phyloP scores from a whole-genome alignment of 2,888 invertebrate species.

The Autographa gamma region DNA sequence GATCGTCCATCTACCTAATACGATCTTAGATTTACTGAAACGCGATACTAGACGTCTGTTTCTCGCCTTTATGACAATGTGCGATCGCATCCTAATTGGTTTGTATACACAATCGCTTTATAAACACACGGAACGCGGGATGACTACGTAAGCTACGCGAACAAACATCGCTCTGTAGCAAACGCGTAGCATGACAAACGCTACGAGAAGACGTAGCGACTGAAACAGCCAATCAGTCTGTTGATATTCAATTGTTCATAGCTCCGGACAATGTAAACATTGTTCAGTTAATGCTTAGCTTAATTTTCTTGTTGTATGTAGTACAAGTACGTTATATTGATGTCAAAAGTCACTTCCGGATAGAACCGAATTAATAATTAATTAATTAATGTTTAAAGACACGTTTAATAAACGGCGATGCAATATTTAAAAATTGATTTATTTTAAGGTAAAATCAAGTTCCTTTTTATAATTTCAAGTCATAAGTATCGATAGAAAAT shows the following conservation, averaged over 20 bases:
- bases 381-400: no score
- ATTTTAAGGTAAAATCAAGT: no score
- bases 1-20: no score
- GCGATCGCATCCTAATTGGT: constrained; percentile 41
- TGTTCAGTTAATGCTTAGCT: not conserved
- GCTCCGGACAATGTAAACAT: constrained; percentile 25
- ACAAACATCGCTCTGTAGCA: constrained; percentile 9
- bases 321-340: no score
- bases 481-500: no score
- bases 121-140: constrained; percentile 19
- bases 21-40: no score
- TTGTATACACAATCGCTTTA: constrained; percentile 38
- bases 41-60: not conserved
- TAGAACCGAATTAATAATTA: no score
- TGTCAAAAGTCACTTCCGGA: no score
- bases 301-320: constrained; percentile 3
- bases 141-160: constrained; percentile 6
- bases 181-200: constrained; percentile 2
- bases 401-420: no score
- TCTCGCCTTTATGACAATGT: constrained; percentile 12
- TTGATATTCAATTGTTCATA: constrained; percentile 25
- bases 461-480: no score
- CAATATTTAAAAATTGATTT: no score
- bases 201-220: constrained; percentile 19
- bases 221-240: constrained; percentile 41